These are phyloP conservation scores for Helicorthomorpha holstii DNA, from an alignment of 1,140 invertebrate species.

Conservation along the genomic window DNA sequence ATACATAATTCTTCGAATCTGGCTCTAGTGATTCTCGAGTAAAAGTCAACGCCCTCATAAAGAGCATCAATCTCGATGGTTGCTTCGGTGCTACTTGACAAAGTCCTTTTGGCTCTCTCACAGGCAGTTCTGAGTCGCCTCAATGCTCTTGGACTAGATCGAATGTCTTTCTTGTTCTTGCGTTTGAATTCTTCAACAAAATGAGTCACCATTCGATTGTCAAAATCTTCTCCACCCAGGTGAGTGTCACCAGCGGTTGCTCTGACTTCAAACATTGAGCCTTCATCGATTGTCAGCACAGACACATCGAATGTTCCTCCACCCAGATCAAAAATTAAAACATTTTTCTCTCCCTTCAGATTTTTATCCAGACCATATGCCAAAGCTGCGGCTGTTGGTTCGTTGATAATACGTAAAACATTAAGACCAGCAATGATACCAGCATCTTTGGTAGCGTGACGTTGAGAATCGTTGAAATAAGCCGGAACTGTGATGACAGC, in stretches of 20 bases:
- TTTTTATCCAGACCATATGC: conserved; percentile 33
- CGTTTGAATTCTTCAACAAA: conserved; percentile 18
- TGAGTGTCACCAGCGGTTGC: conserved; percentile 95
- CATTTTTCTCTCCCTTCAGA: conserved; percentile 25
- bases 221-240: conserved; percentile 95
- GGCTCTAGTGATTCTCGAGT: conserved; percentile 13
- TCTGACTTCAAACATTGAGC: conserved; percentile 81
- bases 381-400: conserved; percentile 27
- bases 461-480: no score
- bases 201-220: no score
- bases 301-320: conserved; percentile 38
- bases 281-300: conserved; percentile 44
- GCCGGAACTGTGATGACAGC: conserved; percentile 77
- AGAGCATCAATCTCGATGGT: conserved; percentile 20
- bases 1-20: conserved; percentile 20
- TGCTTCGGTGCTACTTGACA: conserved; percentile 18
- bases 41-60: conserved; percentile 37
- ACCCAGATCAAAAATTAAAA: conserved; percentile 21
- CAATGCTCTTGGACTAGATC: conserved; percentile 12
- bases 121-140: conserved; percentile 17
- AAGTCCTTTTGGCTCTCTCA: no score
- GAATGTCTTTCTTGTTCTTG: conserved; percentile 17
- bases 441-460: no score
- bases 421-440: conserved; percentile 79
- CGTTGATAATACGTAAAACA: conserved; percentile 53